phyloP scores from a whole-genome alignment of 2,797 vertebrate genomes.

The Trichosurus vulpecula region DNA sequence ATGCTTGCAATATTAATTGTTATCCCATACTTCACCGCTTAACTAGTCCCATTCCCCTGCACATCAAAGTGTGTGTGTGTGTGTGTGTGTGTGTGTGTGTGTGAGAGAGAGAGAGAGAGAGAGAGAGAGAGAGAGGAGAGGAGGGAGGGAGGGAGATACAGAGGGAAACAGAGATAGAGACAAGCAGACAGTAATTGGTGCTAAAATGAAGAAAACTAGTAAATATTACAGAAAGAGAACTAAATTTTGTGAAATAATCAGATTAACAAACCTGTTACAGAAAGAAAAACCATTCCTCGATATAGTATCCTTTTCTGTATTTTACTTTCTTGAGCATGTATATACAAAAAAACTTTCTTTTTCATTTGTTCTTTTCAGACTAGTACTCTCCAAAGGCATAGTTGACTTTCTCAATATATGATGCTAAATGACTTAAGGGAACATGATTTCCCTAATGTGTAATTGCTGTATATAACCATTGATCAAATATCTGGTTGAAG shows the following conservation, averaged over 20 bases:
- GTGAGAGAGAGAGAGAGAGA: background rate
- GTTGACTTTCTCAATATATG: conserved; percentile 41
- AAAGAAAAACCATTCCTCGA: conserved; percentile 13
- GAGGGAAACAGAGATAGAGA: background rate
- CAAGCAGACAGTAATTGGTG: background rate
- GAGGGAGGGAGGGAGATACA: background rate
- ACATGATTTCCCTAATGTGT: conserved; percentile 19
- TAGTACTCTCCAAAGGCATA: conserved; percentile 30
- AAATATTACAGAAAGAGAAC: conserved; percentile 20
- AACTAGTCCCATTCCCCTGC: background rate
- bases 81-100: background rate
- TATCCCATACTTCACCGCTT: background rate
- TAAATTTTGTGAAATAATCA: conserved; percentile 17
- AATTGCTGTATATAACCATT: conserved; percentile 60
- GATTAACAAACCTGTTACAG: background rate
- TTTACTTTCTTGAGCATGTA: conserved; percentile 45
- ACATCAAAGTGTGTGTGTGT: background rate
- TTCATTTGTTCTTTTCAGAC: conserved; percentile 55
- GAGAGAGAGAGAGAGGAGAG: background rate
- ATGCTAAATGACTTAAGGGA: background rate
- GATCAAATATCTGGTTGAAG: conserved; percentile 62
- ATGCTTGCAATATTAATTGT: background rate
- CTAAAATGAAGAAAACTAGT: conserved; percentile 17
- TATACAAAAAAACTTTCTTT: conserved; percentile 22
- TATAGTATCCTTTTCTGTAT: conserved; percentile 9